Evolutionary conservation across 2,888 invertebrate species (phyloP), one percentile per base, ranked within the genome.

Genomic region (Eupithecia pulchellata): DNA sequence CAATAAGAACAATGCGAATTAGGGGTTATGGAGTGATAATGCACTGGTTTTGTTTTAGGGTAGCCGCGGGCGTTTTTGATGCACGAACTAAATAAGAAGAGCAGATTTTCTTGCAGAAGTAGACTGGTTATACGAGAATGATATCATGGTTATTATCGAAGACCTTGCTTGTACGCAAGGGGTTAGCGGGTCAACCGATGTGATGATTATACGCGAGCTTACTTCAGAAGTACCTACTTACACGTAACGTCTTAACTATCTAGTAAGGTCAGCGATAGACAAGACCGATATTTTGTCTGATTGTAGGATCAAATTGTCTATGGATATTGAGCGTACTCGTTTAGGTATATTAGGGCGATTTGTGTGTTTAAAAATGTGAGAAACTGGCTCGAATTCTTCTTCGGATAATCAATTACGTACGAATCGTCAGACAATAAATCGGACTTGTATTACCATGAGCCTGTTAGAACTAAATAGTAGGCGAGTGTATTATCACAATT

Each of bases 1-100:
- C 89, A 91, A 90, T 91, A 88, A 84, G 86, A 91, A 91, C 90
- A 90, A 89, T 89, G 89, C 82, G 86, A 84, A 86, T 85, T 87
- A 84, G 84, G 82, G 83, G 82, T 79, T 81, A 79, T 80, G 78
- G 60, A 75, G 72, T 72, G 71, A 75, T 77, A 76, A 67, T 70
- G 67, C 74, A 72, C 57, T 64, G 71, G 62, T 66, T 72, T 76
- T 75, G 71, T 75, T 75, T 73, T 36, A 47, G 57, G 70, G 69
- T 32, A 52, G 32, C 64, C 27, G 27, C 27, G 55, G 58, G 57
- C 64, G 61, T 25, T 64, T 69, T 69, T 64, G 42, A 73, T 73
- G 61, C 57, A 58, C 42, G 66, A 69, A 39, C 52, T 13, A 64
- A 67, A 68, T 65, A 65, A 65, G 67, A 17, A 9, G n/a, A 13